Percentiles rank a stretch among this genome's conserved stretches.
These are phyloP conservation scores for Virgularia gustaviana DNA, from an alignment of 92 coral and sea anemone genomes.

Conservation along the genomic window DNA sequence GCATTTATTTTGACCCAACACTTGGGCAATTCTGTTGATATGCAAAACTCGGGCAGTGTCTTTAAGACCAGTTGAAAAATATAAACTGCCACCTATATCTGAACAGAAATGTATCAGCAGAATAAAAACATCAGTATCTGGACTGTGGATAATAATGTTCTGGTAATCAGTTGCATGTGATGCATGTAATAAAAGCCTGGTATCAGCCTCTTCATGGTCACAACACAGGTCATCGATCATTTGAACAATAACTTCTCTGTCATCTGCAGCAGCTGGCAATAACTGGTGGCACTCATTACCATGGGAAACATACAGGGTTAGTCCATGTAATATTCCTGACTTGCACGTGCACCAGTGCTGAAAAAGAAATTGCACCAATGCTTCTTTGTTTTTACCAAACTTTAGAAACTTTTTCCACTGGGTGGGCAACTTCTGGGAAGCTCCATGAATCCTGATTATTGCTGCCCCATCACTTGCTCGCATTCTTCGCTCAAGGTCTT, in stretches of 20 bases:
- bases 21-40: background rate
- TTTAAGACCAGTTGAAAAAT: background rate
- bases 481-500: slow-evolving; percentile 51
- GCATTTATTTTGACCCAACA: background rate
- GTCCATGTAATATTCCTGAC: background rate
- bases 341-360: slow-evolving; percentile 1
- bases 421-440: slow-evolving; percentile 26
- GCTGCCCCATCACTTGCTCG: slow-evolving; percentile 46
- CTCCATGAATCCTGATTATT: slow-evolving; percentile 6
- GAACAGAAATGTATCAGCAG: background rate
- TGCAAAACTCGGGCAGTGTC: background rate
- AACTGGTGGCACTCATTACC: background rate
- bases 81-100: background rate
- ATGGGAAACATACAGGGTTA: slow-evolving; percentile 5
- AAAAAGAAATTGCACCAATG: background rate
- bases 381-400: slow-evolving; percentile 46
- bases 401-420: slow-evolving; percentile 61
- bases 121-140: background rate
- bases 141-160: background rate
- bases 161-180: background rate
- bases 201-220: slow-evolving; percentile 9
- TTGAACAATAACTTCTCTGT: too few relatives aligned
- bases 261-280: too few relatives aligned
- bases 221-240: background rate
- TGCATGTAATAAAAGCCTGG: slow-evolving; percentile 11